phyloP scores from a whole-genome alignment of 2,888 invertebrate genomes.

The Bombylius discolor region DNA sequence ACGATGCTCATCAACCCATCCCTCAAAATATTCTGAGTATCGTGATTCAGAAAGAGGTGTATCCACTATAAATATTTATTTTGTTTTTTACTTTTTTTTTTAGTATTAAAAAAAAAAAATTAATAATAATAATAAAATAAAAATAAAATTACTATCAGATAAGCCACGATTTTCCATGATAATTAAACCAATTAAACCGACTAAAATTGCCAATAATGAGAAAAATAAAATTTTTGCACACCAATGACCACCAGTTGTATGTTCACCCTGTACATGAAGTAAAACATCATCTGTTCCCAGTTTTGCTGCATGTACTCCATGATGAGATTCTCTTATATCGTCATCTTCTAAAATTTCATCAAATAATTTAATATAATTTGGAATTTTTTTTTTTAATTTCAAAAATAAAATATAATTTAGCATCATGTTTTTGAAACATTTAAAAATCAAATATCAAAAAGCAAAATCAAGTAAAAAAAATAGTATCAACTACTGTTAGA shows the following conservation, averaged over 20 bases:
- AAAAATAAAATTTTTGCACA: conserved; percentile 77
- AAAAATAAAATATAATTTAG: no score
- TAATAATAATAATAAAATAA: conserved; percentile 1
- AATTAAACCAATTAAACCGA: conserved; percentile 62
- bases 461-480: neutral
- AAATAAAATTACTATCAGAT: conserved; percentile 51
- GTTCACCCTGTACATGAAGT: conserved; percentile 65
- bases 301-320: conserved; percentile 34
- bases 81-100: no score
- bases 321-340: conserved; percentile 26
- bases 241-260: conserved; percentile 67
- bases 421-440: no score
- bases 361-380: conserved; percentile 2
- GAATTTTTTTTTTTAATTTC: conserved; percentile 7
- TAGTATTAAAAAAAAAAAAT: conserved; percentile 1
- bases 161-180: conserved; percentile 67
- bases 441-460: neutral
- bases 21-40: conserved; percentile 62
- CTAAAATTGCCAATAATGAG: conserved; percentile 53
- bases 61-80: conserved; percentile 38
- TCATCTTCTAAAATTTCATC: conserved; percentile 24
- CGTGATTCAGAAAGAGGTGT: conserved; percentile 49
- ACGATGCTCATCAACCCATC: conserved; percentile 50
- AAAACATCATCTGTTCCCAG: conserved; percentile 54
- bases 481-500: neutral